Conservation (phyloP, 1,140 invertebrate genomes). For the Leptinotarsa texana region DNA sequence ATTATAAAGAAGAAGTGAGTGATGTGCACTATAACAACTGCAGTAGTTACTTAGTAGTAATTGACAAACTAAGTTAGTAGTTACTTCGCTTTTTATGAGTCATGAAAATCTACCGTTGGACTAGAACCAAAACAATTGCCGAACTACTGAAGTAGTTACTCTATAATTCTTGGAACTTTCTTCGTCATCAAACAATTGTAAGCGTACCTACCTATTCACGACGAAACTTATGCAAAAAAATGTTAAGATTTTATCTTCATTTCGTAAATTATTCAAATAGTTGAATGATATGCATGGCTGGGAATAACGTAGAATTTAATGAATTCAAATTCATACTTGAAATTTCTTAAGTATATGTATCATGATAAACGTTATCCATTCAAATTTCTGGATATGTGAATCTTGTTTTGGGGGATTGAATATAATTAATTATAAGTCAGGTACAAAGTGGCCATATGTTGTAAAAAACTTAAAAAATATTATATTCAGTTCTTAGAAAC, state of each 20-base stretch:
- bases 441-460: background rate
- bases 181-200: no score
- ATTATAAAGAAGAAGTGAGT: no score
- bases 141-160: no score
- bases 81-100: no score
- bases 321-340: conserved; percentile 15
- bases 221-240: conserved; percentile 17
- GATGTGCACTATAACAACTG: no score
- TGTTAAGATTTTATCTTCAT: background rate
- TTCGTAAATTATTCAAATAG: conserved; percentile 23
- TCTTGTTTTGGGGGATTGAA: background rate
- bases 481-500: no score
- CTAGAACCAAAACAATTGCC: no score
- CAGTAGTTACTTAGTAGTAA: no score
- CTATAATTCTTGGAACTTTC: no score
- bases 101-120: no score
- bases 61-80: no score
- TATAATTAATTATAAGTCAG: background rate
- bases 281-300: conserved; percentile 23
- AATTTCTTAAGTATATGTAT: background rate
- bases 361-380: background rate
- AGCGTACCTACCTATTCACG: background rate
- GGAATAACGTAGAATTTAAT: conserved; percentile 21
- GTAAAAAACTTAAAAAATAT: no score
- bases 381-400: conserved; percentile 7